These are phyloP conservation scores for Ictidomys tridecemlineatus DNA, from an alignment of 2,113 vertebrate species.

Conservation along the genomic window DNA sequence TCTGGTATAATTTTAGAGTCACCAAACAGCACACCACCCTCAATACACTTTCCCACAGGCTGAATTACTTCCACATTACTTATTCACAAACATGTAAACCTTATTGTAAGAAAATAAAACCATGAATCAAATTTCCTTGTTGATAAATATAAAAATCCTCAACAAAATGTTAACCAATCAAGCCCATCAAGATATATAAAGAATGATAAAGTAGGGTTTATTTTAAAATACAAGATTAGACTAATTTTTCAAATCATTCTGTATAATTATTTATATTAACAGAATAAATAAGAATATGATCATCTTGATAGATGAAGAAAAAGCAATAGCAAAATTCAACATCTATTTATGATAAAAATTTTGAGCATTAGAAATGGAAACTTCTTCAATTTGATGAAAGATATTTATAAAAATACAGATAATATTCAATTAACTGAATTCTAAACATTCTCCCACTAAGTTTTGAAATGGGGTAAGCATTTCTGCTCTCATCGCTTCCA, in stretches of 20 bases:
- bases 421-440: background rate
- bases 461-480: background rate
- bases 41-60: background rate
- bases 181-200: background rate
- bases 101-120: slow-evolving; percentile 28
- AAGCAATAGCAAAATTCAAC: slow-evolving; percentile 12
- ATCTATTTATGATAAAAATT: slow-evolving; percentile 33
- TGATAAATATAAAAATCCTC: background rate
- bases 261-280: background rate
- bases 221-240: background rate
- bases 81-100: slow-evolving; percentile 21
- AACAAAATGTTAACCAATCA: slow-evolving; percentile 46
- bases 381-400: slow-evolving; percentile 3
- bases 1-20: background rate
- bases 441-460: background rate
- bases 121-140: background rate
- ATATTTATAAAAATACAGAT: background rate
- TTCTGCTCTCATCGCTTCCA: background rate
- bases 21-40: background rate
- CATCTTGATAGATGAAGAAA: background rate
- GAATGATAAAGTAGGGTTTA: background rate
- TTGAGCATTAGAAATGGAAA: background rate
- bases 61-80: background rate
- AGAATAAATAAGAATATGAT: background rate
- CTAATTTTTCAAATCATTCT: slow-evolving; percentile 23